phyloP scores from a whole-genome alignment of 2,113 vertebrate species.

The Cettia cetti region DNA sequence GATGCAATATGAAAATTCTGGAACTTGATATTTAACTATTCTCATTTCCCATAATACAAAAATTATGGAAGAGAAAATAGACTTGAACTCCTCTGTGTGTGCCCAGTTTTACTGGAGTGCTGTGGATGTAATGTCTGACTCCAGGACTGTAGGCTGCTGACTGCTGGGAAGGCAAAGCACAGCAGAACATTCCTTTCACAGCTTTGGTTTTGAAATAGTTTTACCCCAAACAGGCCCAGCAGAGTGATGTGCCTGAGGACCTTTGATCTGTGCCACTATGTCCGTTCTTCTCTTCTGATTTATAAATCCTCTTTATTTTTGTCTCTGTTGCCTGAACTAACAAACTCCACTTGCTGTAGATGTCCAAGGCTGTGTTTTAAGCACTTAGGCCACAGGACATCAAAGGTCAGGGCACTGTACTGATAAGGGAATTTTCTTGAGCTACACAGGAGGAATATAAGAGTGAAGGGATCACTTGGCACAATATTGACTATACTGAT shows the following conservation, averaged over 20 bases:
- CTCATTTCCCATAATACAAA: background rate
- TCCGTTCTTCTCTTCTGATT: background rate
- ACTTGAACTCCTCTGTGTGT: background rate
- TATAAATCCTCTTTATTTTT: background rate
- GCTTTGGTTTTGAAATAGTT: background rate
- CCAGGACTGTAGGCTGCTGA: background rate
- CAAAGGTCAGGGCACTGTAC: background rate
- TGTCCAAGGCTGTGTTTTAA: conserved; percentile 15
- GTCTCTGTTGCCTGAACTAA: conserved; percentile 29
- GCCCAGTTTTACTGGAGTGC: background rate
- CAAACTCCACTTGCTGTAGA: background rate
- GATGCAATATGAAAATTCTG: background rate
- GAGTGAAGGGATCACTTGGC: conserved; percentile 94
- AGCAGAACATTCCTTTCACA: background rate
- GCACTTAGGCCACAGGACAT: background rate
- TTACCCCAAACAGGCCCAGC: background rate
- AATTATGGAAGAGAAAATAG: background rate
- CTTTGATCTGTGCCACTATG: background rate
- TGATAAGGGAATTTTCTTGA: conserved; percentile 53
- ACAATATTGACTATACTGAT: conserved; percentile 97
- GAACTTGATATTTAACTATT: background rate
- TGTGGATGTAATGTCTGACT: background rate
- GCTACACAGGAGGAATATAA: conserved; percentile 91
- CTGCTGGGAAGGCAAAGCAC: background rate
- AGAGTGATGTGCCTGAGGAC: background rate